These are phyloP conservation scores for Ips nitidus DNA, from an alignment of 1,140 invertebrate genomes.

Conservation along the genomic window DNA sequence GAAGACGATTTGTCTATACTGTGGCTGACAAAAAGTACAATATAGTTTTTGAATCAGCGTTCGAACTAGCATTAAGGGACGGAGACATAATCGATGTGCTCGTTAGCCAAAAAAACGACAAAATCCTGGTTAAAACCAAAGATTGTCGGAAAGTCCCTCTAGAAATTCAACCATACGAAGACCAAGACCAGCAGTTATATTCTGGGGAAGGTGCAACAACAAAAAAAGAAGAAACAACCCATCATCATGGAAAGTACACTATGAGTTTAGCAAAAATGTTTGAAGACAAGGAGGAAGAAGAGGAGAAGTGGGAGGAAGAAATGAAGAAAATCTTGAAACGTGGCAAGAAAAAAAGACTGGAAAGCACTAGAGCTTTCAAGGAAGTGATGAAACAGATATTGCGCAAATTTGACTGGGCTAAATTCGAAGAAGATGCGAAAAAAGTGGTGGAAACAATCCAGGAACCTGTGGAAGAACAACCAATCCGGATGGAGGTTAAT, in stretches of 20 bases:
- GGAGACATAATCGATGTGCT: slow-evolving; percentile 76
- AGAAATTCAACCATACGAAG: slow-evolving; percentile 64
- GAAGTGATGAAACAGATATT: slow-evolving; percentile 61
- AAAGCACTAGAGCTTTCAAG: slow-evolving; percentile 57
- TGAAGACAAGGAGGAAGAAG: slow-evolving; percentile 71
- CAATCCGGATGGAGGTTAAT: slow-evolving; percentile 54
- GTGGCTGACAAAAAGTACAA: slow-evolving; percentile 72
- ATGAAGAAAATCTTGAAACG: slow-evolving; percentile 47
- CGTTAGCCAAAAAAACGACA: slow-evolving; percentile 72
- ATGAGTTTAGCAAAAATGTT: slow-evolving; percentile 72
- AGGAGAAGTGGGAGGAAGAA: slow-evolving; percentile 60
- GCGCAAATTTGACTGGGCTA: slow-evolving; percentile 64
- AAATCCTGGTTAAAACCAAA: slow-evolving; percentile 70
- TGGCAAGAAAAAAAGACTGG: slow-evolving; percentile 52
- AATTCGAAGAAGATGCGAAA: slow-evolving; percentile 60
- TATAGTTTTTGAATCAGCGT: slow-evolving; percentile 71
- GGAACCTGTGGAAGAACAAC: slow-evolving; percentile 45
- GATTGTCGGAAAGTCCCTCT: slow-evolving; percentile 71
- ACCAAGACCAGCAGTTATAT: slow-evolving; percentile 54
- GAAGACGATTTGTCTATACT: slow-evolving; percentile 71
- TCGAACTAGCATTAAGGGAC: slow-evolving; percentile 74
- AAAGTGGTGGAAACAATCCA: slow-evolving; percentile 55
- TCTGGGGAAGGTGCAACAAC: slow-evolving; percentile 62
- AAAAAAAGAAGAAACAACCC: slow-evolving; percentile 63
- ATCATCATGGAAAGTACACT: slow-evolving; percentile 58